phyloP scores from a whole-genome alignment of 2,888 invertebrate species.

The Rhogogaster chlorosoma region DNA sequence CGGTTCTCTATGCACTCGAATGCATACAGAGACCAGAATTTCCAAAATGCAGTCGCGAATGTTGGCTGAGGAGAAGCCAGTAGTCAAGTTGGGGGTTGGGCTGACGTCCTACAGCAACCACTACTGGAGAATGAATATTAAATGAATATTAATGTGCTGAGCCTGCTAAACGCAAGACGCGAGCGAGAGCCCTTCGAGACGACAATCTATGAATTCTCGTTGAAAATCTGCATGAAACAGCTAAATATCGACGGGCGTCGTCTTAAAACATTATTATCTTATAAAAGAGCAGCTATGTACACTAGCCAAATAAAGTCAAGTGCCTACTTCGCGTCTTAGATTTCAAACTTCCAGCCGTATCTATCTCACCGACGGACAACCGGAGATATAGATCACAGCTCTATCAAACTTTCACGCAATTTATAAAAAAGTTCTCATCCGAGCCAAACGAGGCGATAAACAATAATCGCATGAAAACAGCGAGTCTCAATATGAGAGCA shows the following conservation, averaged over 20 bases:
- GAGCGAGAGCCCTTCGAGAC: constrained; percentile 63
- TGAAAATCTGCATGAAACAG: constrained; percentile 61
- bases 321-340: background rate
- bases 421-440: background rate
- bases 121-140: constrained; percentile 44
- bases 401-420: background rate
- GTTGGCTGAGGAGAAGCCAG: constrained; percentile 42
- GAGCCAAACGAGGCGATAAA: background rate
- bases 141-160: constrained; percentile 77
- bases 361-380: background rate
- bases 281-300: constrained; percentile 25
- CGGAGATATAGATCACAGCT: background rate
- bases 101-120: constrained; percentile 33
- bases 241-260: constrained; percentile 35
- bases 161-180: constrained; percentile 71
- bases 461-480: background rate
- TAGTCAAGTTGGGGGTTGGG: constrained; percentile 35
- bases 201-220: constrained; percentile 71
- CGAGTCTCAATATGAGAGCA: background rate
- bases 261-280: constrained; percentile 47
- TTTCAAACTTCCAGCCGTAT: background rate
- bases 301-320: background rate
- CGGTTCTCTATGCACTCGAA: constrained; percentile 14
- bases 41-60: constrained; percentile 42
- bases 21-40: constrained; percentile 31